Conservation (phyloP, 2,113 vertebrate species). For the Muscicapa adusta region DNA sequence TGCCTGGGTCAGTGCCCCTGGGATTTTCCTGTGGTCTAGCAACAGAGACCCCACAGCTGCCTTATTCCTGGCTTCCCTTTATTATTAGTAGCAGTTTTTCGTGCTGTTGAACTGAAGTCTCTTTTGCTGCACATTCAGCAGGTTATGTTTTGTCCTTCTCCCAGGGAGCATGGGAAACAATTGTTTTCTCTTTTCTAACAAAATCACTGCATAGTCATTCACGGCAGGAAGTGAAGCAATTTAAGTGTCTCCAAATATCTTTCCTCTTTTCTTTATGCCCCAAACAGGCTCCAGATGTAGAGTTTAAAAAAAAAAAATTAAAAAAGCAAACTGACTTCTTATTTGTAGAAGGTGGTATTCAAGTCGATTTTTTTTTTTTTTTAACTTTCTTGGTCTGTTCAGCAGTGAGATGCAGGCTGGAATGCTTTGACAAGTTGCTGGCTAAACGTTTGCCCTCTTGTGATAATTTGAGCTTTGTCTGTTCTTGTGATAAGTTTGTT, state of each 20-base stretch:
- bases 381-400: neutral
- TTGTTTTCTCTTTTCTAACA: slow-evolving; percentile 28
- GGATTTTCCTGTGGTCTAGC: neutral
- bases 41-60: neutral
- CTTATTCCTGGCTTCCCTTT: neutral
- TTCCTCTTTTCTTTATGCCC: slow-evolving; percentile 35
- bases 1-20: neutral
- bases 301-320: neutral
- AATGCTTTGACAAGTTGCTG: slow-evolving; percentile 24
- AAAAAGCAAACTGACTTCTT: slow-evolving; percentile 10
- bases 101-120: neutral
- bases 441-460: slow-evolving; percentile 43
- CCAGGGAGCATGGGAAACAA: slow-evolving; percentile 25
- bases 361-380: neutral
- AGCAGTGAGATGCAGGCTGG: neutral
- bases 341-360: slow-evolving; percentile 19
- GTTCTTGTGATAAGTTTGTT: slow-evolving; percentile 40
- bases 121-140: slow-evolving; percentile 12
- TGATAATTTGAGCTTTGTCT: slow-evolving; percentile 56
- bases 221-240: slow-evolving; percentile 53
- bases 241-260: slow-evolving; percentile 55
- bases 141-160: slow-evolving; percentile 36
- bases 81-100: neutral
- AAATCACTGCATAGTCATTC: slow-evolving; percentile 32
- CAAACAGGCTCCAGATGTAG: slow-evolving; percentile 57